phyloP scores from a whole-genome alignment of 1,140 invertebrate genomes.

The Platyura marginata region DNA sequence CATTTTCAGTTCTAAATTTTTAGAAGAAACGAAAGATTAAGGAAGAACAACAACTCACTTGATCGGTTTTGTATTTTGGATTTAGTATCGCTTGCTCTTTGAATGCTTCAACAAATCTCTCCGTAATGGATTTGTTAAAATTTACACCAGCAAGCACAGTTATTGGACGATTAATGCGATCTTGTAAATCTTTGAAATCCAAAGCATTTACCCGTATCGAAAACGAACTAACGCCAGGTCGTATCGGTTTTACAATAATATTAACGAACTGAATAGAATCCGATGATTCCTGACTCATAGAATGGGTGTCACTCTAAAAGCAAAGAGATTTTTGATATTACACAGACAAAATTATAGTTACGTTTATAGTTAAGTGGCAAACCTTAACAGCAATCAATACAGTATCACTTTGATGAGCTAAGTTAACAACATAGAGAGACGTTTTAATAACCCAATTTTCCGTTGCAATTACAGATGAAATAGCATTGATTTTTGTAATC shows the following conservation, averaged over 20 bases:
- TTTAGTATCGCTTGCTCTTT: slow-evolving; percentile 55
- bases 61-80: slow-evolving; percentile 39
- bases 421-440: slow-evolving; percentile 48
- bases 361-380: slow-evolving; percentile 6
- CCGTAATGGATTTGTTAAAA: slow-evolving; percentile 59
- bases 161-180: slow-evolving; percentile 52
- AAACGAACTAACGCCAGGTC: slow-evolving; percentile 33
- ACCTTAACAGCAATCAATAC: slow-evolving; percentile 47
- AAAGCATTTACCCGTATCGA: slow-evolving; percentile 54
- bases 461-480: slow-evolving; percentile 55
- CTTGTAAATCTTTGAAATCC: slow-evolving; percentile 62
- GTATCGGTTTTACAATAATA: slow-evolving; percentile 51
- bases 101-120: slow-evolving; percentile 70
- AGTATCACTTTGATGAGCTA: slow-evolving; percentile 63
- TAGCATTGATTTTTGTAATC: slow-evolving; percentile 42
- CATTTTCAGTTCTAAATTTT: neutral
- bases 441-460: slow-evolving; percentile 83
- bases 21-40: neutral
- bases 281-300: slow-evolving; percentile 38
- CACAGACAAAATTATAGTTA: too few species aligned
- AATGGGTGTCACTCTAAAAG: slow-evolving; percentile 48
- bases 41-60: slow-evolving; percentile 29
- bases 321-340: slow-evolving; percentile 5
- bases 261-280: slow-evolving; percentile 59
- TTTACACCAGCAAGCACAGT: slow-evolving; percentile 55